Base-by-base conservation (phyloP, 1,140 invertebrate species). In the Drosophila athabasca region DNA sequence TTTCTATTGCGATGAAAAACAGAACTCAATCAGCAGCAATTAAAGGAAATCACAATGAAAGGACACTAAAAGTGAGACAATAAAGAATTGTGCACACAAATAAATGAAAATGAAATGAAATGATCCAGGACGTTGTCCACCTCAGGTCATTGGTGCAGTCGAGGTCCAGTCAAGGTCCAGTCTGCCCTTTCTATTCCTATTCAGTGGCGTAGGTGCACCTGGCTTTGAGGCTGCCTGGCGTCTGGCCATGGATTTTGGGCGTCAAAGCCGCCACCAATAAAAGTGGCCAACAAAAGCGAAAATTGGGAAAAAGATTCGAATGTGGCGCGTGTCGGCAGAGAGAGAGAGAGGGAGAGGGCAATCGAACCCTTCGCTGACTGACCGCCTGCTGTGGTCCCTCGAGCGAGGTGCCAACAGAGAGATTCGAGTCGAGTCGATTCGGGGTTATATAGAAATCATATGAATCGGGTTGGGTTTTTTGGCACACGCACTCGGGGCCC, bases 21-120 rank as follows among this genome's bases (percentile, higher is more conserved):
- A 72, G 68, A 76, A 84, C 80, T 83, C 80, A 84, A 79, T 83
- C 66, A 76, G 67, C 22, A 85, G 81, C 68, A 80, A 84, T 84
- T 84, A 84, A 85, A 85, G 61, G 62, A 76, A 67, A 62, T 76
- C 60, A 79, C 66, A 77, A 77, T 77, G 50, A 62, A 44, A 22
- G 45, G 53, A 62, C 76, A 55, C 71, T 67, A 58, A 50, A 79
- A 60, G 46, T 65, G 41, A 84, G 44, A 84, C 80, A 84, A 83
- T 80, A 71, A 74, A 50, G 62, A 67, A 79, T 79, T 85, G 76
- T 67, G 45, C 53, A 39, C 51, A 19, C 53, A 48, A 48, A 50
- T 50, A 50, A 52, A 58, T 48, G 70, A 3, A 3, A 1, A 49
- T 57, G 17, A 50, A 55, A 58, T 52, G 71, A 8, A 3, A 3